A percentile compares a stretch with the other conserved stretches of the same genome.
Conservation (phyloP, 1,140 invertebrate species). For the Temnothorax curvispinosus region DNA sequence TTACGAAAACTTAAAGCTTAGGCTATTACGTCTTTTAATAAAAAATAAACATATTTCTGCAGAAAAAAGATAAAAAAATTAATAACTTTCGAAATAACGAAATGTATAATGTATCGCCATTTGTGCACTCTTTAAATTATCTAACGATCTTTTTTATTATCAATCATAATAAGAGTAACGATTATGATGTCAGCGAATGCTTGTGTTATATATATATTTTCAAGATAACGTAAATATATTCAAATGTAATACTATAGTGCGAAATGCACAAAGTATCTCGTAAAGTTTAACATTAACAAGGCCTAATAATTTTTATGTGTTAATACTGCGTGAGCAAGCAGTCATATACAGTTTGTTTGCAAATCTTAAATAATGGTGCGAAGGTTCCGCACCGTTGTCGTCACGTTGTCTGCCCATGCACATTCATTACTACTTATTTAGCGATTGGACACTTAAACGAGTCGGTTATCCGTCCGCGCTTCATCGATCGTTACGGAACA, state of each 20-base stretch:
- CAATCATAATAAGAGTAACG: no score
- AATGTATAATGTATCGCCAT: background rate
- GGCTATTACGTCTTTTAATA: background rate
- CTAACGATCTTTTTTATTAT: background rate
- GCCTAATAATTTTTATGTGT: background rate
- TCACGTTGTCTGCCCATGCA: constrained; percentile 33
- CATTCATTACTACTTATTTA: constrained; percentile 55
- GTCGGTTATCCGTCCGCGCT: constrained; percentile 24
- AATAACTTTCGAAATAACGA: background rate
- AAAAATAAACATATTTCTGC: background rate
- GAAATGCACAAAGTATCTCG: background rate
- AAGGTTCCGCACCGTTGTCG: background rate
- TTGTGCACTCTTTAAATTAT: background rate
- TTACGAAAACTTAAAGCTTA: background rate
- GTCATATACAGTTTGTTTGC: background rate
- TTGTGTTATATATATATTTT: background rate
- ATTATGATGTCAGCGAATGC: background rate
- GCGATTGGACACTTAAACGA: constrained; percentile 13
- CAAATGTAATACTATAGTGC: background rate
- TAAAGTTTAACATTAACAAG: constrained; percentile 10
- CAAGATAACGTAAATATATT: background rate
- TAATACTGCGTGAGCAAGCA: background rate
- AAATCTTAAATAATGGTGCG: constrained; percentile 1
- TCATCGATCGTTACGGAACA: constrained; percentile 55
- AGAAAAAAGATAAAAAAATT: background rate